These are phyloP conservation scores for Cyclura pinguis DNA, from an alignment of 2,797 vertebrate genomes.

Conservation along the genomic window DNA sequence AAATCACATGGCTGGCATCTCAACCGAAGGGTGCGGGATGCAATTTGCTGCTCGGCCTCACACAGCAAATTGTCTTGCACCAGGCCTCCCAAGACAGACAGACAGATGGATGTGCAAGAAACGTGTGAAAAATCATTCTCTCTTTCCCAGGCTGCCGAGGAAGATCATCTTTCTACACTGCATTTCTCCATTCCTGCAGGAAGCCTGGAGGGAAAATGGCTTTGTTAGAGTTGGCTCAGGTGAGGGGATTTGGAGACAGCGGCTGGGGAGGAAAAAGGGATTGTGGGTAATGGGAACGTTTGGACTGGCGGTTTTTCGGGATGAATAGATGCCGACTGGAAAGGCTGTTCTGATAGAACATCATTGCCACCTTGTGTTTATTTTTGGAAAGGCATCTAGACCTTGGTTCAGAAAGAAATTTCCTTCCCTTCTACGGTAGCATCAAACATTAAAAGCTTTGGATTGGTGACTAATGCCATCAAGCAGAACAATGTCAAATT, in stretches of 20 bases:
- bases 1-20: no score
- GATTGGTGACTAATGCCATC: neutral
- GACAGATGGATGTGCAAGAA: neutral
- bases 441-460: neutral
- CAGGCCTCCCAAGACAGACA: neutral
- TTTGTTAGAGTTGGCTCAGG: neutral
- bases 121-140: neutral
- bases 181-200: conserved; percentile 16
- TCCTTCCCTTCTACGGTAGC: no score
- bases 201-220: neutral
- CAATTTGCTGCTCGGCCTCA: neutral
- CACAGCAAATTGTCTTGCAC: neutral
- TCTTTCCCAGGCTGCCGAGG: neutral
- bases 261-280: neutral
- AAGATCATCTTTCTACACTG: conserved; percentile 1
- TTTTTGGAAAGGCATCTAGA: neutral
- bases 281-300: neutral
- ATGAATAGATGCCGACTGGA: neutral
- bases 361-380: neutral
- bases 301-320: neutral
- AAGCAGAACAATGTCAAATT: no score
- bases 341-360: neutral
- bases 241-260: neutral
- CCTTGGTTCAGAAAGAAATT: neutral
- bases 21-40: no score